Base-by-base conservation (phyloP, 2,888 invertebrate species). In the Nowickia ferox region DNA sequence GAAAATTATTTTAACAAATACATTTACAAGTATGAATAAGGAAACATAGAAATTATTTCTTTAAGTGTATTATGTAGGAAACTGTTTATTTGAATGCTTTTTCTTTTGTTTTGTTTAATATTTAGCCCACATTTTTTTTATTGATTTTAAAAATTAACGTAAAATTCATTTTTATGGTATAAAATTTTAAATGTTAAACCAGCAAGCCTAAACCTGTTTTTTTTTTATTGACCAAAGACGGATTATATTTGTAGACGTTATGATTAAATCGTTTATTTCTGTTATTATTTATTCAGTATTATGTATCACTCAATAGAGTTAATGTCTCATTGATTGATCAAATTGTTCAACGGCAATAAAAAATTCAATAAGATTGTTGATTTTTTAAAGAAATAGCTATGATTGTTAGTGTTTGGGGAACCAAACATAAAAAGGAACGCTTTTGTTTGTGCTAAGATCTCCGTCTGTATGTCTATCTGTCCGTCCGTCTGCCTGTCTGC, bases 51-150 rank as follows among this genome's bases (percentile, higher is more conserved):
- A 9, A n/a, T 22, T 10, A 40, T 74, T 74, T 74, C 51, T 63
- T 51, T 15, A 17, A 74, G 74, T 42, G 74, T 63, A 74, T 9
- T 0, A 17, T 74, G 44, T 72, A 48, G 72, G 48, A 48, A 38
- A 30, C 11, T 59, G 11, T 71, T 65, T 48, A 51, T 10, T 9
- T 17, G 40, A 4, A 8, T 38, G 9, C 17, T 17, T 9, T 40
- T 61, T 38, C n/a, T n/a, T 40, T 13, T 46, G 3, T 38, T 66
- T n/a, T 46, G 11, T 51, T 57, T 69, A 57, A 66, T 15, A 72
- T 19, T 65, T 69, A 78, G 65, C 65, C 78, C 78, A 78, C 71
- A 85, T 82, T 74, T 76, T n/a, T 51, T n/a, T 51, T 68, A 59
- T 74, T 74, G 68, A 53, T 55, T 81, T 75, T 66, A 40, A 38